Evolutionary conservation across 2,888 invertebrate species (phyloP).

Genomic region (Onchidella celtica): DNA sequence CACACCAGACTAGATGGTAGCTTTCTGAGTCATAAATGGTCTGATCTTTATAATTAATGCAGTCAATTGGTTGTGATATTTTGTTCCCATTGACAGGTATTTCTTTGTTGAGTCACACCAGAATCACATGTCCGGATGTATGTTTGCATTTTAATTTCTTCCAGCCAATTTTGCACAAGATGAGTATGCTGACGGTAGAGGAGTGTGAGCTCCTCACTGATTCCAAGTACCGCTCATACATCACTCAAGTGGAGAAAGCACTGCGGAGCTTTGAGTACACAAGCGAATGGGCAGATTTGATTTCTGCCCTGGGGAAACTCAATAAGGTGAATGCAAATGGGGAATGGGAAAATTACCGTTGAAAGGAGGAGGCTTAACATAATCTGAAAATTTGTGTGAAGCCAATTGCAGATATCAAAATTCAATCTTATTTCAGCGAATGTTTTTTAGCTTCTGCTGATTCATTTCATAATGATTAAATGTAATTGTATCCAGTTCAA

Average conservation of each 20-base stretch:
- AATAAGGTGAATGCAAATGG: constrained; percentile 90
- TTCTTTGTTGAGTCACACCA: neutral
- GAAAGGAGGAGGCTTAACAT: too few relatives aligned
- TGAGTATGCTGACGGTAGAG: constrained; percentile 84
- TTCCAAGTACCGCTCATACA: constrained; percentile 87
- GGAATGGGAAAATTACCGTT: too few relatives aligned
- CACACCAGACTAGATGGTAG: too few relatives aligned
- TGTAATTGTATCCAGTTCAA: too few relatives aligned
- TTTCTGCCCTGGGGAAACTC: constrained; percentile 92
- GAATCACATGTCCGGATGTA: neutral
- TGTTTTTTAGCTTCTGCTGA: too few relatives aligned
- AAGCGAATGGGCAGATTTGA: constrained; percentile 97
- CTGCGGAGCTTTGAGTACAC: constrained; percentile 94
- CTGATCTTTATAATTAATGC: neutral
- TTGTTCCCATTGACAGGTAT: neutral
- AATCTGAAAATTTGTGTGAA: too few relatives aligned
- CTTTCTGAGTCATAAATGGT: neutral
- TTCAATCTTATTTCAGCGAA: too few relatives aligned
- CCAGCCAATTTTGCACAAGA: constrained; percentile 54
- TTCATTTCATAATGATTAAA: too few relatives aligned
- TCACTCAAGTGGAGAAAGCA: constrained; percentile 87
- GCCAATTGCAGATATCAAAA: too few relatives aligned
- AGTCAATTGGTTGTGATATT: neutral
- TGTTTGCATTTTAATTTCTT: neutral
- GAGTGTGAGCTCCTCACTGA: constrained; percentile 91